Percentiles rank a stretch among this genome's conserved stretches.
Evolutionary conservation across 2,888 invertebrate genomes (phyloP).

Genomic region (Lasioglossum zephyrum): DNA sequence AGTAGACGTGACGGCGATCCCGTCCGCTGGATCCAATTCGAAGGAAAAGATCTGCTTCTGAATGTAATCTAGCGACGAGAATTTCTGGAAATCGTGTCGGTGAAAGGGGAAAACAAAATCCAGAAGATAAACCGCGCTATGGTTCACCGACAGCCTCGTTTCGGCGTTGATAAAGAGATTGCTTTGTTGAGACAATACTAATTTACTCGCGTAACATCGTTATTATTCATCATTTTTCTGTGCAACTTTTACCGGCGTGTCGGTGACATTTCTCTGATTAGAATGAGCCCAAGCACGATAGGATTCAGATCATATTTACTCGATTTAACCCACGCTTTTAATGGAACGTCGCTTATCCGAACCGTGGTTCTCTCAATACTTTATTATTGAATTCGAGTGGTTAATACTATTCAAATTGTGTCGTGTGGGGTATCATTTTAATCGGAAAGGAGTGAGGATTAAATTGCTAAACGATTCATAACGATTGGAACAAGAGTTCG

Average conservation of each 20-base stretch:
- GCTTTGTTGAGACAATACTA: not conserved
- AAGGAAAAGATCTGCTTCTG: not conserved
- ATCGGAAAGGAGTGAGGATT: not conserved
- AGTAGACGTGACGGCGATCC: constrained; percentile 22
- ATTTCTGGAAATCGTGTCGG: constrained; percentile 20
- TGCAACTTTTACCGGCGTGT: not conserved
- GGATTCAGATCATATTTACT: not conserved
- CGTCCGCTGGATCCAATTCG: constrained; percentile 15
- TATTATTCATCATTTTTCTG: not conserved
- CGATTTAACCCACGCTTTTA: not conserved
- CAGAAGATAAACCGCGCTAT: constrained; percentile 3
- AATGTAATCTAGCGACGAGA: constrained; percentile 5
- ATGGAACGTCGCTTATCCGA: not conserved
- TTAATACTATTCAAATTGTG: not conserved
- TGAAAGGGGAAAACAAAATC: not conserved
- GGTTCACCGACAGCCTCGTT: not conserved
- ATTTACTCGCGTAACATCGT: not conserved
- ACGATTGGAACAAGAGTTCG: not conserved
- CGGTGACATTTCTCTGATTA: not conserved
- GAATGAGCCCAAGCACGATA: not conserved
- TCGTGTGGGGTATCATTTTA: not conserved
- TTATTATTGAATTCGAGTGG: not conserved
- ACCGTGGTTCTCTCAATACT: not conserved
- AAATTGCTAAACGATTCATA: not conserved
- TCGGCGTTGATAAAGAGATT: not conserved